Evolutionary conservation across 2,888 invertebrate genomes (phyloP), one percentile per base, ranked within the genome.

Genomic region (Drosophila suboccidentalis): DNA sequence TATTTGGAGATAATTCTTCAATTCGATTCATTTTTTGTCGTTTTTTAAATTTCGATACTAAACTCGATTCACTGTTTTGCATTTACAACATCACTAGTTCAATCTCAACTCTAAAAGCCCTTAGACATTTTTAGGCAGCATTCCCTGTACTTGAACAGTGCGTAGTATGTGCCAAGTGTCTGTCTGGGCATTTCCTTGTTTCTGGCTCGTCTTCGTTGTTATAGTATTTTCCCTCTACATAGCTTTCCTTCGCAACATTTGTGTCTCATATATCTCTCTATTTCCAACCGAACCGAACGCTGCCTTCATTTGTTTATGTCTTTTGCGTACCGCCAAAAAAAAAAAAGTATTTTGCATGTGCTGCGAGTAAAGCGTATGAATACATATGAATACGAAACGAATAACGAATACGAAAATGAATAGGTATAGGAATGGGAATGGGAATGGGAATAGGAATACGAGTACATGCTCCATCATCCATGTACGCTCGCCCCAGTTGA

Each of bases 281-380:
- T 68, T 68, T 47, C 61, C 19, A 29, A 29, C 29, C 26, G 26
- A 26, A 26, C 26, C 13, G 43, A 15, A 26, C 41, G 49, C 59
- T 69, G 86, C 58, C 73, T 70, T 71, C 83, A 82, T 89, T 89
- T 85, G 86, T 82, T 89, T 85, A 89, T 75, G 88, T 77, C 78
- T 79, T 55, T 77, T 36, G 57, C 43, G 50, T 36, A 54, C 59
- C 63, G 63, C 71, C 62, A 69, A 69, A 65, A 55, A 41, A 15
- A 34, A 29, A 10, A 60, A 76, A 67, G 39, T 80, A 71, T 77
- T 80, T 78, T 75, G 75, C 75, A 75, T 78, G 59, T 53, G 61
- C 41, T 13, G 22, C 34, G 10, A 47, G 54, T 22, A 11, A 55
- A 39, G 50, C 34, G 32, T 46, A 43, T 36, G 66, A 62, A 60